Evolutionary conservation across 35 echinoderm and acorn worm genomes (phyloP), one percentile per base, ranked within the genome.

Genomic region (Amphiura filiformis): DNA sequence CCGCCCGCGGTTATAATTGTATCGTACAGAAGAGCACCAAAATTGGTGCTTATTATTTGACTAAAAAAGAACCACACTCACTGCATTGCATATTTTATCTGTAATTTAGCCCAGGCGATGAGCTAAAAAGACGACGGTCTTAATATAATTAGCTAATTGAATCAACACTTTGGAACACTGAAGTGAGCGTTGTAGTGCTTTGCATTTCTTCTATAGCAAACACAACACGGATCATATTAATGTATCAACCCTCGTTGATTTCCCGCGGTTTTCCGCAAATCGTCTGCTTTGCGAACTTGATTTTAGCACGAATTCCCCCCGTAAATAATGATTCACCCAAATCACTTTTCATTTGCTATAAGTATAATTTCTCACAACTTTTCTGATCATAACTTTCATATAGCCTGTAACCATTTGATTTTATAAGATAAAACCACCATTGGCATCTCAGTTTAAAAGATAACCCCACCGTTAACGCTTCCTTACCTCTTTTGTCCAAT

Each of bases 1-100:
- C 26, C 61, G 61, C 61, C 61, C 61, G 61, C 61, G 61, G 61
- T 70, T 70, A 70, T 70, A 70, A 70, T 70, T 70, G 61, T 70
- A 70, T 70, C 61, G 61, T 70, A 18, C 7, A 52, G 20, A 52
- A 70, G 26, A 23, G 28, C 4, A 5, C 15, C 61, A 70, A 70
- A 70, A 70, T 70, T 70, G 61, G 17, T 70, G 61, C 61, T 70
- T 70, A 18, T 70, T 70, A 70, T 70, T 18, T 26, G 3, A 70
- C 61, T 13, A 70, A 26, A 70, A 70, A 26, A 70, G 61, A 20
- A 52, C 26, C 15, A 18, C 61, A 70, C 28, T 70, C 61, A 70
- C 61, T 30, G 2, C 61, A 30, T 30, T 70, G 61, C 61, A 70
- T 70, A 70, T 70, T 70, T 70, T 70, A 70, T 70, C 61, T 70